Evolutionary conservation across 2,113 vertebrate species (phyloP).

Genomic region (Cyanocitta stelleri): DNA sequence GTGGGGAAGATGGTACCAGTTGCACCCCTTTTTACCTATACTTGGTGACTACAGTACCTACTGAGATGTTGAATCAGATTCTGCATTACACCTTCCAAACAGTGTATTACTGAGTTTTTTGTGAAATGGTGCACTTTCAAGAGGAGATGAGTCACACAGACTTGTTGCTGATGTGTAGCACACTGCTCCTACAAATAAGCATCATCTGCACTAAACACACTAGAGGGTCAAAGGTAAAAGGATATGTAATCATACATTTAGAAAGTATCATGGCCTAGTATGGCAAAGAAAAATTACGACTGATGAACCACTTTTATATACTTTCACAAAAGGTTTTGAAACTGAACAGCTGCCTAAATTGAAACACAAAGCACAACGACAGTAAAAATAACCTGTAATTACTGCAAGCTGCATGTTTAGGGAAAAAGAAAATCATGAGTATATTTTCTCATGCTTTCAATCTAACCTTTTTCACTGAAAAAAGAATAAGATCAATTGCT

Average conservation of each 20-base stretch:
- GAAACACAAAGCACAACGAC: background rate
- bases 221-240: background rate
- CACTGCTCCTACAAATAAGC: background rate
- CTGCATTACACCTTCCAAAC: background rate
- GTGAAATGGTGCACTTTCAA: background rate
- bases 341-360: background rate
- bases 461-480: background rate
- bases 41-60: background rate
- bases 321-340: background rate
- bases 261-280: background rate
- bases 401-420: background rate
- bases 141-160: background rate
- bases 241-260: background rate
- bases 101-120: background rate
- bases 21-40: background rate
- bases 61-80: background rate
- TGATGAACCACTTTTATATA: background rate
- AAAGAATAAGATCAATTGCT: background rate
- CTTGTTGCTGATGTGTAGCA: background rate
- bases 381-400: background rate
- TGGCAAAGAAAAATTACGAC: background rate
- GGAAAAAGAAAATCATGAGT: background rate
- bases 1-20: background rate
- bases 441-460: background rate
- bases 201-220: background rate